A percentile compares a stretch with the other conserved stretches of the same genome.
Conservation (phyloP, 2,797 vertebrate species). For the Eulemur albifrons region DNA sequence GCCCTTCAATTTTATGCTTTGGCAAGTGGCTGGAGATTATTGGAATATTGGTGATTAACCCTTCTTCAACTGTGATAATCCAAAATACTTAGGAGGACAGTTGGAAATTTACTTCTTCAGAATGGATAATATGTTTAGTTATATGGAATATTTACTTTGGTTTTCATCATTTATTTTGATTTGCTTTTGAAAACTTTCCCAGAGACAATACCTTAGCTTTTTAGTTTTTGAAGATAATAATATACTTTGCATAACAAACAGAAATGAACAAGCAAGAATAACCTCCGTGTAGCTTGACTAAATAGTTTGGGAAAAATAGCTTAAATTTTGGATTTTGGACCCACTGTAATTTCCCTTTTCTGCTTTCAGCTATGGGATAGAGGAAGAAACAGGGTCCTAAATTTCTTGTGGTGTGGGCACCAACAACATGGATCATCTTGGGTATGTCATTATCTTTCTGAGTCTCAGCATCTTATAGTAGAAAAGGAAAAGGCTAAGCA, state of each 20-base stretch:
- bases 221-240: not conserved
- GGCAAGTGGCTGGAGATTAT: not conserved
- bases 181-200: not conserved
- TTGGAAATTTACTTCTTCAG: not conserved
- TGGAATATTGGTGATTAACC: not conserved
- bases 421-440: not conserved
- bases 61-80: not conserved
- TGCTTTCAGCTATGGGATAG: not conserved
- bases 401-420: not conserved
- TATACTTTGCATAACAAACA: not conserved
- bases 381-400: not conserved
- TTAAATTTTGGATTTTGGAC: not conserved
- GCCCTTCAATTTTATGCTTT: not conserved
- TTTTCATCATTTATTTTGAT: not conserved
- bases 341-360: not conserved
- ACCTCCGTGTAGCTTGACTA: not conserved
- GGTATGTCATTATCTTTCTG: not conserved
- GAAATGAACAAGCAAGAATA: not conserved
- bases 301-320: not conserved
- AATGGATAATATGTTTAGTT: not conserved
- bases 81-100: not conserved
- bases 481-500: not conserved
- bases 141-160: not conserved
- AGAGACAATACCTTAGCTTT: not conserved
- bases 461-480: not conserved